Percentiles rank a stretch among this genome's conserved stretches.
phyloP scores from a whole-genome alignment of 2,888 invertebrate genomes.

The Clepsis dumicolana region DNA sequence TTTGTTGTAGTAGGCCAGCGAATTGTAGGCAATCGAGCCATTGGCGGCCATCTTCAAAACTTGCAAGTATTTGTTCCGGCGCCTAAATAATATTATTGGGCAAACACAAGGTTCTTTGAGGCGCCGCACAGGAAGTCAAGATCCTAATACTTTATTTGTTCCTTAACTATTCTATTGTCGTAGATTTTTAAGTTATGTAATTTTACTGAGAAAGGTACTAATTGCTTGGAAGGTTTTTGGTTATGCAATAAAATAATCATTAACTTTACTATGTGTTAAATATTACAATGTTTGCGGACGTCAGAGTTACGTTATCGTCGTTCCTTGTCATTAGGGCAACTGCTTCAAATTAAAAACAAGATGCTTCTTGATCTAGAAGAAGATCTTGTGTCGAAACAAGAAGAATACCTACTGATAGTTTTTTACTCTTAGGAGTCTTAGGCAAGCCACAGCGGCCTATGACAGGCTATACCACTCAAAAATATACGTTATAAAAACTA shows the following conservation, averaged over 20 bases:
- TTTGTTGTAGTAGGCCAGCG: not conserved
- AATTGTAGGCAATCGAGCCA: constrained; percentile 26
- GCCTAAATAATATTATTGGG: constrained; percentile 40
- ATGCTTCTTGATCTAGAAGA: too few species aligned
- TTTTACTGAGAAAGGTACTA: not conserved
- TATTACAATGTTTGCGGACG: too few species aligned
- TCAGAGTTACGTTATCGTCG: too few species aligned
- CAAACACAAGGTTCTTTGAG: constrained; percentile 43
- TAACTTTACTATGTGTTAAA: too few species aligned
- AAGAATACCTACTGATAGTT: too few species aligned
- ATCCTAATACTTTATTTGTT: constrained; percentile 47
- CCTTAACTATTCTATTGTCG: constrained; percentile 42
- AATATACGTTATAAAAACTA: too few species aligned
- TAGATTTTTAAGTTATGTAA: not conserved
- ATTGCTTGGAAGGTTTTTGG: not conserved
- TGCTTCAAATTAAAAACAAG: too few species aligned
- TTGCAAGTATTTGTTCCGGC: constrained; percentile 43
- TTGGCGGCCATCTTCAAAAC: constrained; percentile 14
- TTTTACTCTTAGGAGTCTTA: too few species aligned
- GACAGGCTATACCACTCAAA: too few species aligned
- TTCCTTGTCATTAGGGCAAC: too few species aligned
- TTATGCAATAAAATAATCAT: not conserved
- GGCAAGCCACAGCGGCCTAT: too few species aligned
- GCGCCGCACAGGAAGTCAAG: constrained; percentile 47
- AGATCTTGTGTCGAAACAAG: too few species aligned